Evolutionary conservation across 2,888 invertebrate genomes (phyloP).

Genomic region (Drosophila subsilvestris): DNA sequence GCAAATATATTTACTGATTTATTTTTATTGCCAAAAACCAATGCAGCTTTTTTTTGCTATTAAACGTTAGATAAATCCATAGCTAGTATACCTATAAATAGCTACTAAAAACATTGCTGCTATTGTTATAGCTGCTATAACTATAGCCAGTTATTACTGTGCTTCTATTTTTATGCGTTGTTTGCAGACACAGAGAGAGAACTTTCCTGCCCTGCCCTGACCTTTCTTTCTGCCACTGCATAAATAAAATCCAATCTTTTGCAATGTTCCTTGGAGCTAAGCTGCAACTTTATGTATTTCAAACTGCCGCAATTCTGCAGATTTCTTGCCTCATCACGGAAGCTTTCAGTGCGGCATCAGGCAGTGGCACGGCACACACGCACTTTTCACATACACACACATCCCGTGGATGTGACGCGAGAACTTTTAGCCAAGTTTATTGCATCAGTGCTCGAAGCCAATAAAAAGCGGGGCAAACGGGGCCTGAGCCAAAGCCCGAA

Average conservation of each 20-base stretch:
- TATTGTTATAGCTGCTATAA: neutral
- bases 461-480: conserved; percentile 50
- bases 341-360: conserved; percentile 1
- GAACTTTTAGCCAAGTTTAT: conserved; percentile 62
- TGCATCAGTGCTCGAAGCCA: conserved; percentile 68
- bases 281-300: conserved; percentile 7
- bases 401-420: conserved; percentile 44
- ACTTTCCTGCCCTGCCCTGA: neutral
- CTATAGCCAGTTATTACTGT: neutral
- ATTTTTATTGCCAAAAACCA: neutral
- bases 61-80: neutral
- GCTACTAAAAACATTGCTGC: neutral
- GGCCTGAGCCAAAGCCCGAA: conserved; percentile 26
- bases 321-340: neutral
- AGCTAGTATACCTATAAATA: neutral
- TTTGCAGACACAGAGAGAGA: neutral
- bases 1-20: neutral
- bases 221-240: neutral
- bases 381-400: conserved; percentile 36
- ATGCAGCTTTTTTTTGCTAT: neutral
- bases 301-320: conserved; percentile 5
- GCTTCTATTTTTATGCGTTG: neutral
- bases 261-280: conserved; percentile 1
- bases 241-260: neutral
- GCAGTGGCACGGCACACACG: conserved; percentile 19